Base-by-base conservation (phyloP, 2,113 vertebrate genomes). In the Camelus bactrianus region DNA sequence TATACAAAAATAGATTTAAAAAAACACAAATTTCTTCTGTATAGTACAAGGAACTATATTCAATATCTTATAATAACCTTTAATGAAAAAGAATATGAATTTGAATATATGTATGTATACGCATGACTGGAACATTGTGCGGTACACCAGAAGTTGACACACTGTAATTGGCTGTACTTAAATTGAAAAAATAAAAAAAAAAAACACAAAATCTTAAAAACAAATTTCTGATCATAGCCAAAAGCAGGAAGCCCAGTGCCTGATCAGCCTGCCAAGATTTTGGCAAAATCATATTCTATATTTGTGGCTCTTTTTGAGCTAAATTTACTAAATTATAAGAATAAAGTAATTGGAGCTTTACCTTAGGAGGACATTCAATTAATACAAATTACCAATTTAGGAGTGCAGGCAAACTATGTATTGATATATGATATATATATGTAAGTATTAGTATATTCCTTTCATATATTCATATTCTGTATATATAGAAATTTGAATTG, bases 161-260 rank as follows among this genome's bases (percentile, higher is more conserved):
- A 42, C 38, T 4, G 38, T 42, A 42, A 42, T 4, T 42, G 38
- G 38, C 38, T 42, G 38, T 42, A 42, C 38, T 42, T 42, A 42
- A 42, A 42, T 42, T 42, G 38, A 42, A 5, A 42, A 42, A 42
- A 42, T 42, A 42, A 42, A 42, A 38, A 42, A 95, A 87, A 58
- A 79, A 93, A 90, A 32, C 28, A 93, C 13, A 65, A 38, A 94
- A 89, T 81, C 52, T 95, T 77, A 89, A 84, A 62, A 84, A 91
- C 14, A 89, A 54, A 67, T 62, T 83, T 97, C 67, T 85, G 14
- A 73, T 83, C 16, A 58, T 42, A 77, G 42, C 52, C 64, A 32
- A 93, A 96, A 87, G 13, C 67, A 86, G 32, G 50, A 93, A 95
- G 22, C 2, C 12, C 52, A 76, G 22, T 60, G 62, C 15, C 26